These are phyloP conservation scores for Pherbina coryleti DNA, from an alignment of 2,888 invertebrate species.

Conservation along the genomic window DNA sequence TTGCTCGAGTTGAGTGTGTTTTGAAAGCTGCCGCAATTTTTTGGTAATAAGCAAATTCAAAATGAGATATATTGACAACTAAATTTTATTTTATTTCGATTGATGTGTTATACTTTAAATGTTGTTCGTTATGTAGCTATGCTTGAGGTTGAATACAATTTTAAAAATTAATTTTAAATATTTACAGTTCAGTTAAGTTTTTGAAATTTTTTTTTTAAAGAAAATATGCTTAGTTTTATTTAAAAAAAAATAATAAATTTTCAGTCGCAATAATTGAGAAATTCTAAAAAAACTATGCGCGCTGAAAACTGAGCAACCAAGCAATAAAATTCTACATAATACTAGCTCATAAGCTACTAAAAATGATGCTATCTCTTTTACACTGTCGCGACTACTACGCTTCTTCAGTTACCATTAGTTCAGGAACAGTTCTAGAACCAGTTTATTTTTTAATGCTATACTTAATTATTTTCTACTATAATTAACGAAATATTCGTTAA, in stretches of 20 bases:
- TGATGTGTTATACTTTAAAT: too few species aligned
- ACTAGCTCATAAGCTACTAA: not conserved
- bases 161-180: slow-evolving; percentile 15
- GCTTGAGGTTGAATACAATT: not conserved
- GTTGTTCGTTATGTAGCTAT: not conserved
- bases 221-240: too few species aligned
- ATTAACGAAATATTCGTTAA: slow-evolving; percentile 30
- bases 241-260: too few species aligned
- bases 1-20: not conserved
- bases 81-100: too few species aligned
- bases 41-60: too few species aligned
- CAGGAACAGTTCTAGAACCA: slow-evolving; percentile 43
- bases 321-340: not conserved
- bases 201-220: too few species aligned
- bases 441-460: not conserved
- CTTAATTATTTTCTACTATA: not conserved
- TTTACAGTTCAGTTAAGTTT: not conserved
- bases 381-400: not conserved
- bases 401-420: slow-evolving; percentile 34
- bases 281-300: too few species aligned
- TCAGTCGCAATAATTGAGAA: too few species aligned
- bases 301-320: not conserved
- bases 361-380: not conserved
- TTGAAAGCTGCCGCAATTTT: too few species aligned
- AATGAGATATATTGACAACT: too few species aligned